Percentiles rank a stretch among this genome's conserved stretches.
Conservation (phyloP, 2,113 vertebrate genomes). For the Vimba vimba region DNA sequence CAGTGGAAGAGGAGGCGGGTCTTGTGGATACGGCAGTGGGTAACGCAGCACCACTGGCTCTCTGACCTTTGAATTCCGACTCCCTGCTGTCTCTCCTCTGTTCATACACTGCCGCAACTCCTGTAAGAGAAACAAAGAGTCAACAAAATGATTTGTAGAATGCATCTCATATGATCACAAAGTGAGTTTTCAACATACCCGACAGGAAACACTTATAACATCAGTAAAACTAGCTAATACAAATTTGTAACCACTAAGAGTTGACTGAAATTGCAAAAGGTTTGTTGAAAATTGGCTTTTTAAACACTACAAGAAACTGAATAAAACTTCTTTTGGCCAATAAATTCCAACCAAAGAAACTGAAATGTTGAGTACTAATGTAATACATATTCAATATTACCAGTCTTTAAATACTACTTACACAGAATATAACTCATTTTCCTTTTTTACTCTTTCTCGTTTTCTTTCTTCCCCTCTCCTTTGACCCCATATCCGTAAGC, state of each 20-base stretch:
- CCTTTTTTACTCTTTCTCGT: slow-evolving; percentile 32
- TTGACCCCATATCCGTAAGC: slow-evolving; percentile 59
- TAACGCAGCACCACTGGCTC: slow-evolving; percentile 76
- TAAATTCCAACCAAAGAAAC: background rate
- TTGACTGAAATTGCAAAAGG: background rate
- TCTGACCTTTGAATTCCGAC: slow-evolving; percentile 67
- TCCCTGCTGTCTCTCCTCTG: slow-evolving; percentile 72
- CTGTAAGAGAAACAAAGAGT: slow-evolving; percentile 68
- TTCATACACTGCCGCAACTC: slow-evolving; percentile 78
- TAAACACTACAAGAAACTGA: background rate
- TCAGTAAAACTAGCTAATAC: background rate
- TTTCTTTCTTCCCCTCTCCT: slow-evolving; percentile 37
- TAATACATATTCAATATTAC: background rate
- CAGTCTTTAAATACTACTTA: slow-evolving; percentile 14
- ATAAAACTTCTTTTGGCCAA: background rate
- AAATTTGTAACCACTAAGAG: background rate
- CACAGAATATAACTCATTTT: background rate
- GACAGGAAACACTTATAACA: background rate
- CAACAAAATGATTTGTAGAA: background rate
- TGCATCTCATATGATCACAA: background rate
- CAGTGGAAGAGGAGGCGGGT: slow-evolving; percentile 77
- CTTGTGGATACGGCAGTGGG: slow-evolving; percentile 82
- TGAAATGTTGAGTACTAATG: background rate
- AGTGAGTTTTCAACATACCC: background rate
- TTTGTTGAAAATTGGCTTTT: background rate